Evolutionary conservation across 2,888 invertebrate species (phyloP).

Genomic region (Perizoma flavofasciatum): DNA sequence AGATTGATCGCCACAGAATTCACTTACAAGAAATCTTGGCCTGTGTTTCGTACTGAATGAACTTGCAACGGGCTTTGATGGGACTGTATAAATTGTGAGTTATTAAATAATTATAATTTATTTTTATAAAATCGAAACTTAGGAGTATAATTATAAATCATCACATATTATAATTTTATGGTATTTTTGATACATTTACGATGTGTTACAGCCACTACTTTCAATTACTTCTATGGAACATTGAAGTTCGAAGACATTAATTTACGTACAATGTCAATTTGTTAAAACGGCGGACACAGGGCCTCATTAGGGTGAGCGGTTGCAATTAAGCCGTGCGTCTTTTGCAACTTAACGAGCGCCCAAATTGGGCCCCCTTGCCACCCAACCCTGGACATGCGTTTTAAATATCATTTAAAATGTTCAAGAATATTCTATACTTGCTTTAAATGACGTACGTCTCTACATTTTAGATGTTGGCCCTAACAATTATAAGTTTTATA

Average conservation of each 20-base stretch:
- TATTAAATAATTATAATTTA: too few species aligned
- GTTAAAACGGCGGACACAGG: constrained; percentile 68
- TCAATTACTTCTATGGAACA: constrained; percentile 25
- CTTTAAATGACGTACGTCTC: constrained; percentile 1
- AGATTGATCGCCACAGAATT: constrained; percentile 50
- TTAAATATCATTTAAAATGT: constrained; percentile 65
- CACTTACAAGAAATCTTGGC: constrained; percentile 25
- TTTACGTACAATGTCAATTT: constrained; percentile 81
- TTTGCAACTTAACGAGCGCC: constrained; percentile 80
- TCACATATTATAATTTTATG: too few species aligned
- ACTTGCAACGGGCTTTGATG: not conserved
- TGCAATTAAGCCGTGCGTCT: constrained; percentile 81
- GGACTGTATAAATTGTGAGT: not conserved
- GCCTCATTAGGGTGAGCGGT: constrained; percentile 80
- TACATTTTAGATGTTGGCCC: not conserved
- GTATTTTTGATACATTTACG: too few species aligned
- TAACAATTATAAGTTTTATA: too few species aligned
- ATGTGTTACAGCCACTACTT: not conserved
- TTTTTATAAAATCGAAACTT: too few species aligned
- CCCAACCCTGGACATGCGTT: constrained; percentile 70
- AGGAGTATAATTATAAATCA: too few species aligned
- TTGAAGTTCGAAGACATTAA: constrained; percentile 67
- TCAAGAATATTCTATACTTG: constrained; percentile 6
- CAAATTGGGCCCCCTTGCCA: constrained; percentile 67
- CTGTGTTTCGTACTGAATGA: constrained; percentile 11